Evolutionary conservation across 2,888 invertebrate genomes (phyloP).

Genomic region (Notodonta dromedarius): DNA sequence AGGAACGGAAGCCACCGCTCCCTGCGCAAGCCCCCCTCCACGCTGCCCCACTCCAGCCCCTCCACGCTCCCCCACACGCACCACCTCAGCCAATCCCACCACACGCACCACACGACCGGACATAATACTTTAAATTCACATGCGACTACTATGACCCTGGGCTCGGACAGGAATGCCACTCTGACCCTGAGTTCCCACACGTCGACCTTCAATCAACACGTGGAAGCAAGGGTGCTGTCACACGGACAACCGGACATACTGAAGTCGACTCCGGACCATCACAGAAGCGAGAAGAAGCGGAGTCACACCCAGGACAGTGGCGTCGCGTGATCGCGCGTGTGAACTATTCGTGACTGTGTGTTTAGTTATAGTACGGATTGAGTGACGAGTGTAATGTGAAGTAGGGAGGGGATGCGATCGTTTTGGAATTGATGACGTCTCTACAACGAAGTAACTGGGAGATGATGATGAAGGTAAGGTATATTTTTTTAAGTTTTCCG

Average conservation of each 20-base stretch:
- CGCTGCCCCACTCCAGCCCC: slow-evolving; percentile 75
- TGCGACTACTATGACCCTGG: slow-evolving; percentile 74
- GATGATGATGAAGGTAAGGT: too few species aligned
- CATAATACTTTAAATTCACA: slow-evolving; percentile 86
- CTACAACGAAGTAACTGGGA: too few species aligned
- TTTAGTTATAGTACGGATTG: slow-evolving; percentile 14
- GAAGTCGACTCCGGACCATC: slow-evolving; percentile 94
- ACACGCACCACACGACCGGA: slow-evolving; percentile 70
- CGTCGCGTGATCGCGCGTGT: slow-evolving; percentile 67
- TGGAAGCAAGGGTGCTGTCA: slow-evolving; percentile 58
- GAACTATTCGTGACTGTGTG: slow-evolving; percentile 8
- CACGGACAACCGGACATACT: slow-evolving; percentile 92
- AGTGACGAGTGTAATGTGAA: slow-evolving; percentile 22
- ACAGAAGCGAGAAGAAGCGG: slow-evolving; percentile 75
- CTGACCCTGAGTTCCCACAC: slow-evolving; percentile 72
- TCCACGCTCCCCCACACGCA: slow-evolving; percentile 71
- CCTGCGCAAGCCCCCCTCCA: slow-evolving; percentile 68
- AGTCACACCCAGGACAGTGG: slow-evolving; percentile 70
- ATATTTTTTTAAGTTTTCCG: too few species aligned
- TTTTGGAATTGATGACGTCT: slow-evolving; percentile 12
- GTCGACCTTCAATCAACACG: slow-evolving; percentile 62
- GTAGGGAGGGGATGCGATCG: slow-evolving; percentile 16
- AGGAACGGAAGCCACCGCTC: slow-evolving; percentile 88
- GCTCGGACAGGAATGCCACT: slow-evolving; percentile 70
- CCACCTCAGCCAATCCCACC: slow-evolving; percentile 53